A percentile compares a stretch with the other conserved stretches of the same genome.
Evolutionary conservation across 2,113 vertebrate genomes (phyloP).

Genomic region (Entomyzon cyanotis): DNA sequence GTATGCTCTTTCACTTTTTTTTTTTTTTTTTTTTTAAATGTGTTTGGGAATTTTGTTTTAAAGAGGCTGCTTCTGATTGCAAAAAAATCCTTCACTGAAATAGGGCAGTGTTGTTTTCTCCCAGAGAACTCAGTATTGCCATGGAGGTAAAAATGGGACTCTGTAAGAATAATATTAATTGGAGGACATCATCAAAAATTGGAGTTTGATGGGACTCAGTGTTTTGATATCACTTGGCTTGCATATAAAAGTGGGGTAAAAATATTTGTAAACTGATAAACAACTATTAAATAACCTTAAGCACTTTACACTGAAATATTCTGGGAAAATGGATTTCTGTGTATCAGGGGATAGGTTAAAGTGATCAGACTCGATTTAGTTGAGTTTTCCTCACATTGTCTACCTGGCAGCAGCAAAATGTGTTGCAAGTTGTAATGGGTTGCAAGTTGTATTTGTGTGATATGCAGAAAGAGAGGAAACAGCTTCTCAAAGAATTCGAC

Average conservation of each 20-base stretch:
- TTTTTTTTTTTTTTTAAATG: not conserved
- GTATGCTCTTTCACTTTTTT: not conserved
- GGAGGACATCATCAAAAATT: not conserved
- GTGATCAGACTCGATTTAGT: not conserved
- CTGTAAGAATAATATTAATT: not conserved
- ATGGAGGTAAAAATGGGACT: not conserved
- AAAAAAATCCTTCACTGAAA: not conserved
- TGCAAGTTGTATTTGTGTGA: not conserved
- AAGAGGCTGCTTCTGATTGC: not conserved
- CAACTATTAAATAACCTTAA: not conserved
- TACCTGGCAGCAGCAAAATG: not conserved
- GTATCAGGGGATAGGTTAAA: not conserved
- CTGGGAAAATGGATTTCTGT: not conserved
- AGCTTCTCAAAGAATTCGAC: not conserved
- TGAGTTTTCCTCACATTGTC: not conserved
- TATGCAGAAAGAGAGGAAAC: not conserved
- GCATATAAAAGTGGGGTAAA: fast-evolving
- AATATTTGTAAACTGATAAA: not conserved
- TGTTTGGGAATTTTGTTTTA: not conserved
- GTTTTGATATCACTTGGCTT: not conserved
- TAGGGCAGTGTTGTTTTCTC: not conserved
- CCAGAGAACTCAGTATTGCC: not conserved
- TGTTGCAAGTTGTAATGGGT: not conserved
- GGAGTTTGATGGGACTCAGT: too few species aligned
- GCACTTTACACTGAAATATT: not conserved